A percentile compares a stretch with the other conserved stretches of the same genome.
These are phyloP conservation scores for Strix uralensis DNA, from an alignment of 2,113 vertebrate genomes.

Conservation along the genomic window DNA sequence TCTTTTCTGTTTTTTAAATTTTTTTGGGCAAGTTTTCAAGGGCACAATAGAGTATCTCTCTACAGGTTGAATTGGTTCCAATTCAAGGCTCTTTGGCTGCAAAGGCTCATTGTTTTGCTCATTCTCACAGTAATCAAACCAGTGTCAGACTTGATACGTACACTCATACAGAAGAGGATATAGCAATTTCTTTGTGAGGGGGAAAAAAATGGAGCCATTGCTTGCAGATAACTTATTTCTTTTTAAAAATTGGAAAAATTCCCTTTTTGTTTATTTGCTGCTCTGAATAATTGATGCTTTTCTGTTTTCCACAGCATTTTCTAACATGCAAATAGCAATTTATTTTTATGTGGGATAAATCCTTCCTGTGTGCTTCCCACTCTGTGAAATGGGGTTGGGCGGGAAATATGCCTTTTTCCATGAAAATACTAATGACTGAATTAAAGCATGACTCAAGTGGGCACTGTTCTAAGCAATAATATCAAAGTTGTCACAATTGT, in stretches of 20 bases:
- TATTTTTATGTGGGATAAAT: constrained; percentile 32
- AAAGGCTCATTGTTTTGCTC: background rate
- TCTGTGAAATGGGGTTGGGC: background rate
- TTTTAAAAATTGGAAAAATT: background rate
- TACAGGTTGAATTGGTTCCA: background rate
- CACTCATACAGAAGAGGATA: background rate
- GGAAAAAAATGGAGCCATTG: background rate
- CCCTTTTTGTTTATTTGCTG: constrained; percentile 6
- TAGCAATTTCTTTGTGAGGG: background rate
- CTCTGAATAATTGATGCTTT: constrained; percentile 22
- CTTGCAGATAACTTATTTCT: constrained; percentile 2
- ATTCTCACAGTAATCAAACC: constrained; percentile 24
- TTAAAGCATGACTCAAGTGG: constrained; percentile 16
- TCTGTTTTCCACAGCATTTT: constrained; percentile 8
- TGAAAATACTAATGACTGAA: constrained; percentile 1
- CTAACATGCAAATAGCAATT: constrained; percentile 14
- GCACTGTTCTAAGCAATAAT: background rate
- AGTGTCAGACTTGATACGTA: background rate
- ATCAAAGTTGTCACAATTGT: background rate
- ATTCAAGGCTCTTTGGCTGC: background rate
- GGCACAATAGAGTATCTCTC: background rate
- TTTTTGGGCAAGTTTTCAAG: background rate
- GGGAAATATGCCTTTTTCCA: background rate
- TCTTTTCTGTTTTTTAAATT: background rate
- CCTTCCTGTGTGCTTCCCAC: constrained; percentile 3